A percentile compares a stretch with the other conserved stretches of the same genome.
phyloP scores from a whole-genome alignment of 2,888 invertebrate genomes.

The Cheilosia soror region DNA sequence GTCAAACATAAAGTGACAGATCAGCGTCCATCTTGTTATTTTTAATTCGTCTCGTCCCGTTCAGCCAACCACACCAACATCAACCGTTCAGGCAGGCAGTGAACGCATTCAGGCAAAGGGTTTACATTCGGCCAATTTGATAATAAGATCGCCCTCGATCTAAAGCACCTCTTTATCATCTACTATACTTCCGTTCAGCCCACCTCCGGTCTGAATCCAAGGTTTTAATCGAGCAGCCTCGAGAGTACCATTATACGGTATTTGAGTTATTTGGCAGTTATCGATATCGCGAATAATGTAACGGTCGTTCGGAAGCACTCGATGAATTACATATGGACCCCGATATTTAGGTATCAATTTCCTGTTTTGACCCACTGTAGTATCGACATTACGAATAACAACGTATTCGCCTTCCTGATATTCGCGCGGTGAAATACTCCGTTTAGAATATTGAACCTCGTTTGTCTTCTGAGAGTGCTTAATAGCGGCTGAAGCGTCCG shows the following conservation, averaged over 20 bases:
- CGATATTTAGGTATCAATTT: slow-evolving; percentile 37
- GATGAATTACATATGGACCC: slow-evolving; percentile 34
- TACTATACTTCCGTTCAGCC: neutral
- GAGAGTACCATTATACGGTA: slow-evolving; percentile 27
- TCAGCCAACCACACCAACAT: too few relatives aligned
- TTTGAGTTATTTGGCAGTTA: slow-evolving; percentile 36
- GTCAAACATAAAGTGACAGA: too few relatives aligned
- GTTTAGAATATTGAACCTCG: slow-evolving; percentile 24
- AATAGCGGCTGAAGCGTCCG: neutral
- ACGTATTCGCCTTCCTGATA: slow-evolving; percentile 33
- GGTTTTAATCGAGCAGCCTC: slow-evolving; percentile 17
- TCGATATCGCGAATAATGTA: slow-evolving; percentile 42
- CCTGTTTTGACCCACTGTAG: slow-evolving; percentile 19
- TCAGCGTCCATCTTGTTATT: too few relatives aligned
- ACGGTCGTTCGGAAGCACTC: slow-evolving; percentile 41
- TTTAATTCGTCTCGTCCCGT: too few relatives aligned
- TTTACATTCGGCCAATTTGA: neutral
- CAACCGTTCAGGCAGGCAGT: too few relatives aligned
- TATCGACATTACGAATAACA: slow-evolving; percentile 22
- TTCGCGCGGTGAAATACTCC: slow-evolving; percentile 7
- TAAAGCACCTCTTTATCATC: neutral
- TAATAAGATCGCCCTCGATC: neutral
- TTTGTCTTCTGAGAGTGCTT: neutral
- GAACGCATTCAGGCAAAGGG: neutral
- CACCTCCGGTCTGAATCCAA: slow-evolving; percentile 2